Evolutionary conservation across 2,888 invertebrate genomes (phyloP), one percentile per base, ranked within the genome.

Genomic region (Sceliomorpha sp.): DNA sequence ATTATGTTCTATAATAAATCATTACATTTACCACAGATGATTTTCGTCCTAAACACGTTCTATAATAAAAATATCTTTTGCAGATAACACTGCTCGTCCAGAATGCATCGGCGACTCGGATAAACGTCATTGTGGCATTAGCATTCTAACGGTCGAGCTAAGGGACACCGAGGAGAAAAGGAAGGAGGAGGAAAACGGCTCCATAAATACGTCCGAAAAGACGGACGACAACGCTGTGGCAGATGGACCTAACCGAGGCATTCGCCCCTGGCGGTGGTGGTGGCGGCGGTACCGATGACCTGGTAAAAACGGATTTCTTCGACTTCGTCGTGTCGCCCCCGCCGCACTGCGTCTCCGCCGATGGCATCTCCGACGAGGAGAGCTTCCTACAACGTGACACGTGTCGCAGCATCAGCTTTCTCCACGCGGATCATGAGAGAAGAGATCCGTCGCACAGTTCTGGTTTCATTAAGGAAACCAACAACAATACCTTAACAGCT

Each of bases 291-390:
- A 78, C 77, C 32, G 83, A 95, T 89, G 95, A 95, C 90, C 91
- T 95, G 89, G 93, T 94, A 81, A 95, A 95, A 90, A 94, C 95
- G 77, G 95, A 95, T 90, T 95, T 95, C 90, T 96, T 96, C 89
- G 95, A 96, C 89, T 95, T 95, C 89, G 95, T 95, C 70, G 94
- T 95, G 50, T 94, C 94, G 39, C 94, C 95, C 63, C 84, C 86
- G 1, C 78, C 84, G 1, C 87, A 86, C 55, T 77, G 85, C 13
- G 51, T 82, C 2, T 73, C 79, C 29, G 78, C 79, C 27, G 78
- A 77, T 20, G 94, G 94, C 80, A 91, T 94, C 82, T 92, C 92
- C 83, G 93, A 93, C 88, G 91, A 92, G 40, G 90, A 90, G 20
- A 88, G 88, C 37, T 88, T 90, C 58, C 88, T 90, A 31, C 92